Base-by-base conservation (phyloP, 2,797 vertebrate species). In the Falco naumanni region DNA sequence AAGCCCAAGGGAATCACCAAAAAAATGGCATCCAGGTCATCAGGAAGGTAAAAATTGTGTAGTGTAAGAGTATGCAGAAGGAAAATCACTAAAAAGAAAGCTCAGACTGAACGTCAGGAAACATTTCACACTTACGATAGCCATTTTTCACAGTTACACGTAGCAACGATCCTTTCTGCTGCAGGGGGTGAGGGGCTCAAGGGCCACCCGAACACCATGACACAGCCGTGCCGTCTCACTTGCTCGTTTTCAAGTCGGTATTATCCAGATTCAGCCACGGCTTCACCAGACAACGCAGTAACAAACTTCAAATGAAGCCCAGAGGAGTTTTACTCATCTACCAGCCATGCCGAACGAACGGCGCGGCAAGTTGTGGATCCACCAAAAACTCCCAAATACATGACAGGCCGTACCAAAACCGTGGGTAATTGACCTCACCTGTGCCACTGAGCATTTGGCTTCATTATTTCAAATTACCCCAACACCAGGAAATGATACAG, bases 181-280 rank as follows among this genome's bases (percentile, higher is more conserved):
- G 9, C 11, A 51, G 9, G 20, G 11, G 56, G 24, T 12, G 39
- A 70, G 3, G 26, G 29, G 22, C 28, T 34, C 31, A 12, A 13
- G 0, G 4, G 70, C 53, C 51, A 6, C 39, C 19, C 6, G 3
- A 41, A 3, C 17, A 48, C 10, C 39, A 31, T 0, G 4, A 53
- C 3, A 43, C 41, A 68, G 16, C 41, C 43, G 9, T 68, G 60
- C 60, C 34, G 25, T 50, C 78, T 61, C 43, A 34, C 31, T 66
- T 34, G 39, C 61, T 56, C 31, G 9, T 19, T 68, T 74, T 33
- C 56, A 74, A 28, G 33, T 20, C 2, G 0, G 7, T 15, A 11
- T 53, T 9, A 24, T 1, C 29, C 80, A 64, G 26, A 69, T 64
- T 37, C 61, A 51, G 25, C 34, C 18, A 13, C 57, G 31, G 29